phyloP scores from a whole-genome alignment of 2,113 vertebrate genomes.

The Sprattus sprattus region DNA sequence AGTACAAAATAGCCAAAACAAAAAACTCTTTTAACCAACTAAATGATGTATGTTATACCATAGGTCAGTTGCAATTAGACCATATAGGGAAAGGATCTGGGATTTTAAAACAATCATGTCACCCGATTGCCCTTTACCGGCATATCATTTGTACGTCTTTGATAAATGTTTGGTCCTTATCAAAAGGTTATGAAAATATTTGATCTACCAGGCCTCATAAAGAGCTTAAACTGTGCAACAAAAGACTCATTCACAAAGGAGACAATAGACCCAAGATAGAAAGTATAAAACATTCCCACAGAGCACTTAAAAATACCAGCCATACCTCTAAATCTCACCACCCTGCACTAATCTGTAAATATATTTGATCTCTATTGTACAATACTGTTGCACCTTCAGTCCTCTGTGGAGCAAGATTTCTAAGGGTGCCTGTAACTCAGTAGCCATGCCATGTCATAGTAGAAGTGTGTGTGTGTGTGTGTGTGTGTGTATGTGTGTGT shows the following conservation, averaged over 20 bases:
- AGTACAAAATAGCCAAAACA: not conserved
- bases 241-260: not conserved
- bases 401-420: not conserved
- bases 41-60: not conserved
- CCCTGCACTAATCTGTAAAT: not conserved
- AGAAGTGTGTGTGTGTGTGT: not conserved
- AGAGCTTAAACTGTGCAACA: not conserved
- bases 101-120: not conserved
- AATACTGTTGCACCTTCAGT: not conserved
- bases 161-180: not conserved
- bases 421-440: not conserved
- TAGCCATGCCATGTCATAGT: not conserved
- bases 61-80: not conserved
- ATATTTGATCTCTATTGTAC: slow-evolving; percentile 5
- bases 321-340: not conserved
- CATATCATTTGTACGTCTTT: not conserved
- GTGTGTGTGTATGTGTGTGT: not conserved
- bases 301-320: not conserved
- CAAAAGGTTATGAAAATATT: slow-evolving; percentile 17
- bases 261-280: slow-evolving; percentile 4
- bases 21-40: not conserved
- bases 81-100: not conserved
- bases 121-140: not conserved
- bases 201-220: not conserved
- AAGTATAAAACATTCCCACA: not conserved